A percentile compares a stretch with the other conserved stretches of the same genome.
phyloP scores from a whole-genome alignment of 2,888 invertebrate species.

The Lepidonotus clava region DNA sequence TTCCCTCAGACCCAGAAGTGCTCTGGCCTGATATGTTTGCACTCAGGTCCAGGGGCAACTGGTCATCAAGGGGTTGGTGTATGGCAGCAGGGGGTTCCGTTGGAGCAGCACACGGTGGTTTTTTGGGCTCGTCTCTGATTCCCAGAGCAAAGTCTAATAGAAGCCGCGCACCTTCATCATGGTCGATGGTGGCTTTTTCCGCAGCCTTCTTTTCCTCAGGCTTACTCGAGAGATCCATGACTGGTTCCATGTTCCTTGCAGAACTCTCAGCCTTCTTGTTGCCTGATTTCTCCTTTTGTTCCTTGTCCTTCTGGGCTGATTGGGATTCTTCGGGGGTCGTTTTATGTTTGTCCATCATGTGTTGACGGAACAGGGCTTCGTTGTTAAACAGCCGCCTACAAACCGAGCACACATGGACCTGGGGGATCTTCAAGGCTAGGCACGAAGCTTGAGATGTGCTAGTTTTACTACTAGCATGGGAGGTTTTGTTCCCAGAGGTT shows the following conservation, averaged over 20 bases:
- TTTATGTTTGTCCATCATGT: constrained; percentile 60
- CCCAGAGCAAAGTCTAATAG: constrained; percentile 36
- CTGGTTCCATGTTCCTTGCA: neutral
- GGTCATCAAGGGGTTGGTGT: neutral
- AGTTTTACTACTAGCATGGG: too few relatives aligned
- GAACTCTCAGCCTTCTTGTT: neutral
- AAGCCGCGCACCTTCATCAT: constrained; percentile 33
- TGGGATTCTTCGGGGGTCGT: neutral
- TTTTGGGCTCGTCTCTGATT: neutral
- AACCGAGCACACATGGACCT: constrained; percentile 56
- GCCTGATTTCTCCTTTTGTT: neutral
- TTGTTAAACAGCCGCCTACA: constrained; percentile 59
- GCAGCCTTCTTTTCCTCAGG: neutral
- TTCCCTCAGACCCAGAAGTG: neutral
- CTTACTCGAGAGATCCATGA: constrained; percentile 27
- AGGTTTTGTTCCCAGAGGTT: too few relatives aligned
- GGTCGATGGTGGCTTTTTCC: constrained; percentile 30
- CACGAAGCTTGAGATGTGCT: neutral
- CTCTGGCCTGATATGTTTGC: neutral
- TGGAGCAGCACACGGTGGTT: neutral
- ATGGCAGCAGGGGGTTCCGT: neutral
- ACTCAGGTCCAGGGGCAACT: constrained; percentile 27
- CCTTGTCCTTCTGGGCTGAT: neutral
- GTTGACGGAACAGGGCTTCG: constrained; percentile 46
- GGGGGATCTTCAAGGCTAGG: constrained; percentile 54